phyloP scores from a whole-genome alignment of 2,888 invertebrate genomes.

The Nemotelus pantherinus region DNA sequence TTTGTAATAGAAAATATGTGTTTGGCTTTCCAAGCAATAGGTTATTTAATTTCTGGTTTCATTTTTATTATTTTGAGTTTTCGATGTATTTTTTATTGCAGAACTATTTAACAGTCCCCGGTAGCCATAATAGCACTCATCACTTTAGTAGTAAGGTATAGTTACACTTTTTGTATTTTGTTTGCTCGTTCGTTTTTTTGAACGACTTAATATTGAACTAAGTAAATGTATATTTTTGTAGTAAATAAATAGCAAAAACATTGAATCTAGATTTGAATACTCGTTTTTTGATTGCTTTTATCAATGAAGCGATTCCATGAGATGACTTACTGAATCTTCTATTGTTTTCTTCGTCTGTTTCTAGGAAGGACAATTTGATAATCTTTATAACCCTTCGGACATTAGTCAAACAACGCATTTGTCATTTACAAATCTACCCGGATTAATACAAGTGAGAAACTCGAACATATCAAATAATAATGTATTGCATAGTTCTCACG shows the following conservation, averaged over 20 bases:
- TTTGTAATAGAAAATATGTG: background rate
- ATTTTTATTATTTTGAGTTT: conserved; percentile 55
- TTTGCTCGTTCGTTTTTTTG: conserved; percentile 61
- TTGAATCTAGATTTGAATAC: no score
- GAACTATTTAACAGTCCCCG: conserved; percentile 89
- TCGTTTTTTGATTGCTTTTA: no score
- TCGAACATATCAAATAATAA: conserved; percentile 55
- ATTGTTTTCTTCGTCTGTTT: background rate
- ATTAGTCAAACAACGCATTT: conserved; percentile 58
- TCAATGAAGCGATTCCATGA: no score
- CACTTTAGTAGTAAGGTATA: conserved; percentile 78
- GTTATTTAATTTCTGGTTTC: conserved; percentile 41
- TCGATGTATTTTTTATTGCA: conserved; percentile 76
- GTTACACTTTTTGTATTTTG: conserved; percentile 65
- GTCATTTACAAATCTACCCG: conserved; percentile 61
- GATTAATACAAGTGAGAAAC: conserved; percentile 53
- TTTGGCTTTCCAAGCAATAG: background rate
- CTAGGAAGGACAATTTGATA: conserved; percentile 46
- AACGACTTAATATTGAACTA: conserved; percentile 4
- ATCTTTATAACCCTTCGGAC: conserved; percentile 49
- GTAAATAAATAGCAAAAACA: no score
- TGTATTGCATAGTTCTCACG: conserved; percentile 56
- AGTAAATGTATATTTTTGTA: no score
- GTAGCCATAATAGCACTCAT: conserved; percentile 85
- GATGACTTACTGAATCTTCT: no score